A percentile compares a stretch with the other conserved stretches of the same genome.
phyloP scores from a whole-genome alignment of 2,113 vertebrate species.

The Leptodactylus fuscus region DNA sequence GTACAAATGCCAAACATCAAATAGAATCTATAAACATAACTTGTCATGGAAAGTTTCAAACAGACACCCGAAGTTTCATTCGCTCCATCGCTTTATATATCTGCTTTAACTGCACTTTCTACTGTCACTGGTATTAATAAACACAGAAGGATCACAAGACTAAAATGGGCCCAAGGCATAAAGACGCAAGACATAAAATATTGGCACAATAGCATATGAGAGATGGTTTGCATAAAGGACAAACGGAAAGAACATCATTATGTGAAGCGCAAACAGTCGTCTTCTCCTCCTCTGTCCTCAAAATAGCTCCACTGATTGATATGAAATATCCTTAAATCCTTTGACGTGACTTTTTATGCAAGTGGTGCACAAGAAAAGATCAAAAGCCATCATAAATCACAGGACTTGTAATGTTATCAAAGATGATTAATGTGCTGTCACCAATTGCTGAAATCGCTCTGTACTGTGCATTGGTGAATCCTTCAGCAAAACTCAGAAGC shows the following conservation, averaged over 20 bases:
- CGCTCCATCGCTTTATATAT: too few relatives aligned
- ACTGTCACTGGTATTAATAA: background rate
- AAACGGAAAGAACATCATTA: background rate
- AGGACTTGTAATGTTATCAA: constrained; percentile 40
- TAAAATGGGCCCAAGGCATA: constrained; percentile 3
- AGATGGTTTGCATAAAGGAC: background rate
- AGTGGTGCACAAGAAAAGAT: constrained; percentile 30
- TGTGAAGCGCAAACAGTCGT: background rate
- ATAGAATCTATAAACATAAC: background rate
- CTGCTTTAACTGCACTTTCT: background rate
- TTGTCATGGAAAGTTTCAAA: background rate
- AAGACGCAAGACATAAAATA: too few relatives aligned
- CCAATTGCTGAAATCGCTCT: constrained; percentile 36
- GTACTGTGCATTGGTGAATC: constrained; percentile 32
- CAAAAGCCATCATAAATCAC: constrained; percentile 51
- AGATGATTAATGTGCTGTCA: constrained; percentile 57
- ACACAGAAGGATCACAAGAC: background rate
- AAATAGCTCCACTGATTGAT: constrained; percentile 41
- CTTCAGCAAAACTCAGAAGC: constrained; percentile 15
- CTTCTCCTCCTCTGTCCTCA: background rate
- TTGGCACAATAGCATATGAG: background rate
- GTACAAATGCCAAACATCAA: constrained; percentile 1
- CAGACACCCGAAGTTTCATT: background rate
- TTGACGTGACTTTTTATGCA: constrained; percentile 45
- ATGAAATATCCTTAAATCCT: constrained; percentile 43